Evolutionary conservation across 2,113 vertebrate genomes (phyloP).

Genomic region (Hystrix brachyura): DNA sequence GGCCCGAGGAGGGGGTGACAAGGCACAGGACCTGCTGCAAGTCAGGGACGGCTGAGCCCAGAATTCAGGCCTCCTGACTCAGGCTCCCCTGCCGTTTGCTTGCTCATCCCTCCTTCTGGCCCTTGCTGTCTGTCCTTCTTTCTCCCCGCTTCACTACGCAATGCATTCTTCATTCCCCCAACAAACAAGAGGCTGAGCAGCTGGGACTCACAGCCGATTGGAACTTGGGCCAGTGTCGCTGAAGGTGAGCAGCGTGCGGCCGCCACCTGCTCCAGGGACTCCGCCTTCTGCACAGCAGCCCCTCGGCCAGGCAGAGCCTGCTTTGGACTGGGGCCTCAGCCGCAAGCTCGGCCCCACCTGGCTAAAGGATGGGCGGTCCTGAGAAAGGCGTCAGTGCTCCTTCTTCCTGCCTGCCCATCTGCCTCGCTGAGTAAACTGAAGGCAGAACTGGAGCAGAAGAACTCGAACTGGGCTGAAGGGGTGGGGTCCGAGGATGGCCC

Average conservation of each 20-base stretch:
- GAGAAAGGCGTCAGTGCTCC: background rate
- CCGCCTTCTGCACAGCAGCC: background rate
- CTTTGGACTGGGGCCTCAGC: background rate
- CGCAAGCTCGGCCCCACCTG: background rate
- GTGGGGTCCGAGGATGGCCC: background rate
- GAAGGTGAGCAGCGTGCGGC: rapidly evolving
- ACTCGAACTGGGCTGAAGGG: background rate
- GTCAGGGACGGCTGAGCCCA: background rate
- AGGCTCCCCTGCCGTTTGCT: background rate
- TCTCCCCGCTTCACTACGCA: background rate
- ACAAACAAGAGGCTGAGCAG: background rate
- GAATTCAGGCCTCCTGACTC: background rate
- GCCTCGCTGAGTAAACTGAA: background rate
- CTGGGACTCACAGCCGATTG: background rate
- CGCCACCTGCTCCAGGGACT: background rate
- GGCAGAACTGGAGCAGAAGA: background rate
- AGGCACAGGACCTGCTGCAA: background rate
- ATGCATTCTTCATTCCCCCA: background rate
- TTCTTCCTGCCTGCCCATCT: background rate
- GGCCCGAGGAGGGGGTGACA: background rate
- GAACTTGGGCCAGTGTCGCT: background rate
- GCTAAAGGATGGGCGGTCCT: background rate
- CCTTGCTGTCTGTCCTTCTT: background rate
- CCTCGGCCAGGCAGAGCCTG: background rate
- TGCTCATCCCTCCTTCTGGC: background rate